These are phyloP conservation scores for Drosophila histrio DNA, from an alignment of 2,888 invertebrate genomes.

Conservation along the genomic window DNA sequence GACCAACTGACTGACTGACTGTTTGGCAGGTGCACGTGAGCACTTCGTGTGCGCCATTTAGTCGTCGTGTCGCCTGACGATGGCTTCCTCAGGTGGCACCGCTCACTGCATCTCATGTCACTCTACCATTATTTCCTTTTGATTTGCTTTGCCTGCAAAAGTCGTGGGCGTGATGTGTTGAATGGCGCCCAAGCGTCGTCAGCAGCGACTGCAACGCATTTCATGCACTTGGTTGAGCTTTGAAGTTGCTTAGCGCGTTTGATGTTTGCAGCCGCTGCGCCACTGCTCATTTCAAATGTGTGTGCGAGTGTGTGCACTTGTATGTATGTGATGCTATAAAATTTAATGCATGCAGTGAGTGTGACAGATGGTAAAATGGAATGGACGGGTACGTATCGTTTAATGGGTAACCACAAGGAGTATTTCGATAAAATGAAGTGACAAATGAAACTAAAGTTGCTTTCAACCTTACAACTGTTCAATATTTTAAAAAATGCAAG, in stretches of 20 bases:
- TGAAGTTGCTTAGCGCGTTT: constrained; percentile 74
- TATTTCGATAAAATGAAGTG: background rate
- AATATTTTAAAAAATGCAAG: background rate
- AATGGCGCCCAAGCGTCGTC: constrained; percentile 42
- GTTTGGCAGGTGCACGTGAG: constrained; percentile 72
- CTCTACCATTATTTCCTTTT: constrained; percentile 75
- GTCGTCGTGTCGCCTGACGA: constrained; percentile 7
- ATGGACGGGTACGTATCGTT: background rate
- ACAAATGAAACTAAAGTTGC: background rate
- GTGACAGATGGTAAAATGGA: background rate
- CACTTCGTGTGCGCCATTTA: constrained; percentile 77
- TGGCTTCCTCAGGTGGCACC: constrained; percentile 10
- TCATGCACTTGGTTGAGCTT: constrained; percentile 77
- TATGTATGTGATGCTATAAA: constrained; percentile 34
- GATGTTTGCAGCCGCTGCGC: constrained; percentile 59
- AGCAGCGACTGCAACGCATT: constrained; percentile 42
- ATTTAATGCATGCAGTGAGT: constrained; percentile 61
- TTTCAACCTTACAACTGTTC: background rate
- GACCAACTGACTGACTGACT: constrained; percentile 3
- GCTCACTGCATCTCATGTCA: constrained; percentile 55
- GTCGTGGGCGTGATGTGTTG: constrained; percentile 65
- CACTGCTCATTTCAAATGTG: constrained; percentile 41
- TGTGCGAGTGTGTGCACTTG: constrained; percentile 7
- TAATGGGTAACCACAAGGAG: background rate
- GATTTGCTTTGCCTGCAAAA: constrained; percentile 77